Conservation (phyloP, 2,797 vertebrate species). For the Argyrosomus regius region DNA sequence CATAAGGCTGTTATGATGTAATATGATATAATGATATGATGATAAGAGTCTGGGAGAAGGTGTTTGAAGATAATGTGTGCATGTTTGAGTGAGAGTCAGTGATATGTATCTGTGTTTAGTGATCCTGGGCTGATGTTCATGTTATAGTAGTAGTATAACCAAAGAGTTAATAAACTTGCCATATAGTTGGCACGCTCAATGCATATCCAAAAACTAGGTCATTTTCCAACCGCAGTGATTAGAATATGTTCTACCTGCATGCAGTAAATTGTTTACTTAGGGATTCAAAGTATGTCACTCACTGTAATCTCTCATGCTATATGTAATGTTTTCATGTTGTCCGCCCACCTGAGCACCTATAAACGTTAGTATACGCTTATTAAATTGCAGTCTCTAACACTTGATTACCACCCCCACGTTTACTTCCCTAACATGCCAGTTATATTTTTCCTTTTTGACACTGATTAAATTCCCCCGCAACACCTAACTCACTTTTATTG, state of each 20-base stretch:
- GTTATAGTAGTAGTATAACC: no score
- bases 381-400: constrained; percentile 21
- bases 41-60: no score
- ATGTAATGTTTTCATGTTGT: neutral
- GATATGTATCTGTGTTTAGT: no score
- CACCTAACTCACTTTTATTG: constrained; percentile 69
- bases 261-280: neutral
- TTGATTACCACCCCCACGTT: constrained; percentile 51
- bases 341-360: neutral
- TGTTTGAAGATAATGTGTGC: no score
- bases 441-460: constrained; percentile 65
- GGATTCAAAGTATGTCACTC: constrained; percentile 5
- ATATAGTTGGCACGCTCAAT: neutral
- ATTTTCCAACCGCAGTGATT: neutral
- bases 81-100: no score
- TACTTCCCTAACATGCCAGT: constrained; percentile 18
- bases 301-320: neutral
- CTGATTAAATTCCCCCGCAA: constrained; percentile 64
- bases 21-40: no score
- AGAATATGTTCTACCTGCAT: neutral
- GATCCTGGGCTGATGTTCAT: no score
- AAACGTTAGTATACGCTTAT: constrained; percentile 2
- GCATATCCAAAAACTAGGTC: neutral
- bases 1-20: no score
- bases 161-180: no score